Percentiles rank a stretch among this genome's conserved stretches.
phyloP scores from a whole-genome alignment of 2,797 vertebrate species.

The Carduelis carduelis region DNA sequence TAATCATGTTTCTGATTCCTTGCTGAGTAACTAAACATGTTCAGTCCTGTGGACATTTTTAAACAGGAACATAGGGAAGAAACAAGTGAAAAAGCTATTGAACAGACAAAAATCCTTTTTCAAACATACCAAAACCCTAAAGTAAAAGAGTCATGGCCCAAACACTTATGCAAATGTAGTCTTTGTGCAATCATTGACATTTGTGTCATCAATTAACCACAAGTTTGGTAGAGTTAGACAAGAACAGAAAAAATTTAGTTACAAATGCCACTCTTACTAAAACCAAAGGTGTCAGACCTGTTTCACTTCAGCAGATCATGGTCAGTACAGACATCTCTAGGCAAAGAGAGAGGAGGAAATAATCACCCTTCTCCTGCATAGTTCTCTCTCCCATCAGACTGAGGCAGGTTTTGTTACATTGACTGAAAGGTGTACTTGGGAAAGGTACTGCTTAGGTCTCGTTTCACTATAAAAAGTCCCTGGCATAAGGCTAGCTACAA shows the following conservation, averaged over 20 bases:
- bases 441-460: conserved; percentile 39
- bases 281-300: neutral
- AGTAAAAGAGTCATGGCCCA: neutral
- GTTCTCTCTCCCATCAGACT: neutral
- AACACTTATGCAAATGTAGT: neutral
- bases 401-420: neutral
- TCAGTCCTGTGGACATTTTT: neutral
- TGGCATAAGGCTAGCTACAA: conserved; percentile 41
- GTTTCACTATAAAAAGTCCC: conserved; percentile 60
- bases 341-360: neutral
- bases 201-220: neutral
- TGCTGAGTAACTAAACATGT: neutral
- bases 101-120: neutral
- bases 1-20: conserved; percentile 31
- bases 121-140: neutral
- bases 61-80: neutral
- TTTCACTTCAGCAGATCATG: neutral
- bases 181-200: neutral
- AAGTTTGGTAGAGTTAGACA: neutral
- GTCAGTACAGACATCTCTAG: neutral
- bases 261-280: neutral
- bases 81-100: neutral
- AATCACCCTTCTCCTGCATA: neutral
- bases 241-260: neutral
- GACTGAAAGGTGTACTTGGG: conserved; percentile 13